These are phyloP conservation scores for Pollenia amentaria DNA, from an alignment of 2,888 invertebrate species.

Conservation along the genomic window DNA sequence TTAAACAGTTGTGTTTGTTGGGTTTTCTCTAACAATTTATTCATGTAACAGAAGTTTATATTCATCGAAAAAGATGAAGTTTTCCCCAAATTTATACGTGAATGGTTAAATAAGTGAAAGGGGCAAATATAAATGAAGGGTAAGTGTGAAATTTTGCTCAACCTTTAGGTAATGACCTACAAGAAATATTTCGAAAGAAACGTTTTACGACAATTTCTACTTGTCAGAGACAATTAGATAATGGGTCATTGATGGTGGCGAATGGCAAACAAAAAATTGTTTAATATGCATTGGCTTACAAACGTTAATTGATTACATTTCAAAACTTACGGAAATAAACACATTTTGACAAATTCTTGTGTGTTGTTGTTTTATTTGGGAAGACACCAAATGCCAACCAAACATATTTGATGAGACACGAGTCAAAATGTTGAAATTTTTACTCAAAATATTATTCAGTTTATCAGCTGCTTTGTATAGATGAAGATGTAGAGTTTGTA, in stretches of 20 bases:
- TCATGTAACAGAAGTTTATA: background rate
- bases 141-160: background rate
- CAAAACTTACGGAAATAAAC: constrained; percentile 35
- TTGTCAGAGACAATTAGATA: background rate
- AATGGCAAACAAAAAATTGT: background rate
- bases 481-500: constrained; percentile 1
- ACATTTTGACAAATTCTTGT: constrained; percentile 24
- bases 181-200: constrained; percentile 28
- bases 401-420: background rate
- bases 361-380: background rate
- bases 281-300: constrained; percentile 43
- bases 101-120: constrained; percentile 14
- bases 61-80: constrained; percentile 24
- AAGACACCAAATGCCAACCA: background rate
- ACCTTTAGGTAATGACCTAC: constrained; percentile 60
- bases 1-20: background rate
- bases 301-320: constrained; percentile 55
- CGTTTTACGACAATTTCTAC: background rate
- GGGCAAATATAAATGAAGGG: background rate
- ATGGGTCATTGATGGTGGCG: background rate
- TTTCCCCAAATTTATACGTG: constrained; percentile 14
- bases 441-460: constrained; percentile 20
- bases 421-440: constrained; percentile 3
- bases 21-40: background rate
- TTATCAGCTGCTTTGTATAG: constrained; percentile 8